Evolutionary conservation across 1,140 invertebrate species (phyloP), one percentile per base, ranked within the genome.

Genomic region (Pseudomyrmex gracilis): DNA sequence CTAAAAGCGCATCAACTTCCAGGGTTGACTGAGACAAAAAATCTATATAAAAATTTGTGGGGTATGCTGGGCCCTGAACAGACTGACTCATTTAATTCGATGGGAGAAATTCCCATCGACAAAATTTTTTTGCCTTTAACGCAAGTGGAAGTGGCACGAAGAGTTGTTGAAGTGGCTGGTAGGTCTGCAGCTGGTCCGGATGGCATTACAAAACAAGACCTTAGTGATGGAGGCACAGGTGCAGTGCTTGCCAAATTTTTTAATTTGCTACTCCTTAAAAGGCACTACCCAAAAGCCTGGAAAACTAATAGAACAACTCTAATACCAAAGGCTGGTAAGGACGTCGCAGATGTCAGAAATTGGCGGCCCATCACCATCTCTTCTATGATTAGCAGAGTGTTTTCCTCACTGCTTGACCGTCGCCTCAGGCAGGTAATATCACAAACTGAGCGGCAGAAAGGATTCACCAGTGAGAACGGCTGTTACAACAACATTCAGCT

Each of bases 321-420:
- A 0, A 89, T 92, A 1, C 88, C 89, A 0, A 91, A 92, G 49
- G 22, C 13, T 1, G 87, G 85, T 0, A 89, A 87, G 8, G 85
- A 91, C 15, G 20, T 10, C 0, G 3, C 0, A 0, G 43, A 83
- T 0, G 12, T 87, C 0, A 86, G 77, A 13, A 89, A 89, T 17
- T 91, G 83, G 87, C 20, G 90, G 17, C 90, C 91, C 0, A 90
- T 92, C 1, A 91, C 91, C 0, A 86, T 90, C 0, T 53, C 84
- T 0, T 87, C 85, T 0, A 57, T 90, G 9, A 0, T 90, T 0
- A 58, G 57, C 1, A 73, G 90, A 15, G 15, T 86, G 0, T 90
- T 84, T 49, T 85, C 84, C 0, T 73, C 55, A 0, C 1, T 89
- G 0, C 2, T 91, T 0, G 86, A 88, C 15, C 3, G 15, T 2